These are phyloP conservation scores for Steatornis caripensis DNA, from an alignment of 2,113 vertebrate genomes.

Conservation along the genomic window DNA sequence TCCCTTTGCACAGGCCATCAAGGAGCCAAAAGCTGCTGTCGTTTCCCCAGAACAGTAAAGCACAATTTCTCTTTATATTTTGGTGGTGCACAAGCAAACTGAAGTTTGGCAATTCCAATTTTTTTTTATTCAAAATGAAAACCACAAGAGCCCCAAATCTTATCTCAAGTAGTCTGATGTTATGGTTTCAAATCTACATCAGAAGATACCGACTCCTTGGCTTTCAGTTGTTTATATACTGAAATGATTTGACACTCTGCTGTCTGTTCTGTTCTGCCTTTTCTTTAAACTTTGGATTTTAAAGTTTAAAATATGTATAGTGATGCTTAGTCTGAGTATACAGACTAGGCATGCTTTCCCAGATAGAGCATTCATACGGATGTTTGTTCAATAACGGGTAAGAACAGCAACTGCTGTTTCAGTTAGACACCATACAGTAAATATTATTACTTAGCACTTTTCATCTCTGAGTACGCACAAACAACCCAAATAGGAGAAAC, in stretches of 20 bases:
- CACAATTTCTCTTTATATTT: background rate
- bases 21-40: background rate
- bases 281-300: background rate
- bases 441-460: background rate
- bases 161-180: background rate
- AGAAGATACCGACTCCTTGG: background rate
- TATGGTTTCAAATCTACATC: slow-evolving; percentile 2
- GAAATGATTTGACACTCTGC: background rate
- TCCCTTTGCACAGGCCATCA: background rate
- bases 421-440: background rate
- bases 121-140: background rate
- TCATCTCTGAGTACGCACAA: background rate
- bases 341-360: background rate
- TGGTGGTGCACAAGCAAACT: background rate
- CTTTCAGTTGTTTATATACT: slow-evolving; percentile 3
- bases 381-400: background rate
- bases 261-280: background rate
- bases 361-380: background rate
- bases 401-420: background rate
- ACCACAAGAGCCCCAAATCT: background rate
- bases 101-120: background rate
- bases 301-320: background rate
- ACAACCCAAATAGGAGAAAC: background rate
- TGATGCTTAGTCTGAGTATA: background rate
- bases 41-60: background rate